A percentile compares a stretch with the other conserved stretches of the same genome.
These are phyloP conservation scores for Carassius auratus DNA, from an alignment of 2,113 vertebrate genomes.

Conservation along the genomic window DNA sequence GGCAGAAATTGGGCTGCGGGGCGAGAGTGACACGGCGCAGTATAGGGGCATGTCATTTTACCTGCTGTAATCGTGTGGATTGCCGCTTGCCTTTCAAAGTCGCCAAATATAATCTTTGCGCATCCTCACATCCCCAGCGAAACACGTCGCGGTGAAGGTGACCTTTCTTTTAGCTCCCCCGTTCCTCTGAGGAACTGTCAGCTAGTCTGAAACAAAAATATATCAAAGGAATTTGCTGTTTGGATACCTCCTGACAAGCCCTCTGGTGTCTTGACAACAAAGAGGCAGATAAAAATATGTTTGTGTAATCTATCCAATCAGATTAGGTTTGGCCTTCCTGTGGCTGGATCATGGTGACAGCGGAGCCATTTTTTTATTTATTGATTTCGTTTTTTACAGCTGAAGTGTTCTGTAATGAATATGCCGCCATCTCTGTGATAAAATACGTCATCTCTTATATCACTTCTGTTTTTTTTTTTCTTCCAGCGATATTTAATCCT, in stretches of 20 bases:
- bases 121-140: not conserved
- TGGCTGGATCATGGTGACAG: conserved; percentile 39
- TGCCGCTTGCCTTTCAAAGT: not conserved
- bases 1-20: conserved; percentile 16
- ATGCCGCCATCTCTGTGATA: conserved; percentile 50
- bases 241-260: conserved; percentile 54
- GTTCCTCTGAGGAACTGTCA: conserved; percentile 52
- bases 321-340: conserved; percentile 64
- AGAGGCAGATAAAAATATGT: conserved; percentile 62
- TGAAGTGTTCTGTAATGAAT: conserved; percentile 62
- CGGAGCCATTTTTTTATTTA: not conserved
- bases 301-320: conserved; percentile 67
- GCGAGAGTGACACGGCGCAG: not conserved
- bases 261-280: conserved; percentile 57
- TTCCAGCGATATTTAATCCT: conserved; percentile 56
- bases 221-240: conserved; percentile 56
- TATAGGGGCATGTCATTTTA: conserved; percentile 13
- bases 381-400: conserved; percentile 11
- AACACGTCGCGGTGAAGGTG: conserved; percentile 61
- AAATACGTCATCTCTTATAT: conserved; percentile 58
- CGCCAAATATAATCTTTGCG: not conserved
- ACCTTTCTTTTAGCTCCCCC: conserved; percentile 57
- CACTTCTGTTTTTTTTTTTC: conserved; percentile 44
- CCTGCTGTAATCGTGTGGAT: conserved; percentile 30
- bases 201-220: conserved; percentile 55